Base-by-base conservation (phyloP, 2,113 vertebrate species). In the Phalacrocorax pelagicus region DNA sequence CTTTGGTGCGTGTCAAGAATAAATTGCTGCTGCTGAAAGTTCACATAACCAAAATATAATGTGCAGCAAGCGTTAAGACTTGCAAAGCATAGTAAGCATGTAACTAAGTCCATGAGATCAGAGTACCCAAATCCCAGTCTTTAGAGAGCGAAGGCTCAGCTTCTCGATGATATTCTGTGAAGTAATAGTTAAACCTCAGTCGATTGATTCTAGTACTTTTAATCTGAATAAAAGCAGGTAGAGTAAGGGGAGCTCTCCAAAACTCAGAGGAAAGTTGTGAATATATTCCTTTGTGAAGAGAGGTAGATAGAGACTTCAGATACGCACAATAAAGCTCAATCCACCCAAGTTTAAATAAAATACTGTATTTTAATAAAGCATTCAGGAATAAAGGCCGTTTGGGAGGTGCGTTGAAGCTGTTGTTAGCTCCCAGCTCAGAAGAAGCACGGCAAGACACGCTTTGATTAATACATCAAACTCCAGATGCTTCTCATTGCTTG, bases 401-500 rank as follows among this genome's bases (percentile, higher is more conserved):
- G 73, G 77, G 91, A 91, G 73, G 34, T 21, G 54, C 7, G 5
- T 22, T 65, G 73, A 51, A 69, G 80, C 77, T 62, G 55, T 22
- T 47, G 30, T 32, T 38, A 58, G 84, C 85, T 88, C 54, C 74
- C 74, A 59, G 88, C 32, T 38, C 79, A 10, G 62, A 79, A 44
- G 54, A 4, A 42, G 38, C 22, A 15, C 11, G 10, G 75, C 38
- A 46, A 79, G 61, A 51, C 79, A 22, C 0, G 40, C 72, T 96
- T 71, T 92, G 95, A 91, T 96, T 78, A 78, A 90, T 55, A 77
- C 71, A 51, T 94, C 86, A 92, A 57, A 20, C 71, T 54, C 92
- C 29, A 74, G 79, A 94, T 20, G 59, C 11, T 94, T 55, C 87
- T 66, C n/a, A 8, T 63, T 9, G 72, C 93, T 52, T 63, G 49